Evolutionary conservation across 2,888 invertebrate genomes (phyloP).

Genomic region (Ichneumoninae sp.): DNA sequence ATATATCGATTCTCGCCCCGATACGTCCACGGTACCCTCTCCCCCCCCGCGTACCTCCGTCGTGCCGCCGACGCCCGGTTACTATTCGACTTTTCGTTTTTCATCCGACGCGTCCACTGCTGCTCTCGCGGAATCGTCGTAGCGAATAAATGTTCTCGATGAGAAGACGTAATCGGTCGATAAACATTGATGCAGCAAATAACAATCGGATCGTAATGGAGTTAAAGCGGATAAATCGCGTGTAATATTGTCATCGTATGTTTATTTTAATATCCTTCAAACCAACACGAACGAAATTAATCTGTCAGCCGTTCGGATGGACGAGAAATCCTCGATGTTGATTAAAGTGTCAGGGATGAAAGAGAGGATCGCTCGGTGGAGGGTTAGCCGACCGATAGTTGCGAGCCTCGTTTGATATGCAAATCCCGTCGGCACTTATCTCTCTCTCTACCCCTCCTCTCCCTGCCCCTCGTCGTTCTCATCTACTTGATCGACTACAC

Average conservation of each 20-base stretch:
- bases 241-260: background rate
- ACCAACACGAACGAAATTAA: background rate
- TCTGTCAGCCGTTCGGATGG: background rate
- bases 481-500: conserved; percentile 14
- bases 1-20: conserved; percentile 62
- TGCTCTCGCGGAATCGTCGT: background rate
- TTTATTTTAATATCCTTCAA: conserved; percentile 19
- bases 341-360: background rate
- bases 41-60: background rate
- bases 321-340: background rate
- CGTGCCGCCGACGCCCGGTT: conserved; percentile 1
- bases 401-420: conserved; percentile 14
- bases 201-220: background rate
- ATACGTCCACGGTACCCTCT: conserved; percentile 31
- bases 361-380: background rate
- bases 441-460: background rate
- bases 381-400: conserved; percentile 6
- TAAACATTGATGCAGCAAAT: background rate
- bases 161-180: background rate
- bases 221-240: background rate
- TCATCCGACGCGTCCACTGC: background rate
- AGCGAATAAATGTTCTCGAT: background rate
- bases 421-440: conserved; percentile 7
- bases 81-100: conserved; percentile 10
- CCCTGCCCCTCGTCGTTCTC: background rate